Evolutionary conservation across 1,140 invertebrate genomes (phyloP).

Genomic region (Drosophila erecta): DNA sequence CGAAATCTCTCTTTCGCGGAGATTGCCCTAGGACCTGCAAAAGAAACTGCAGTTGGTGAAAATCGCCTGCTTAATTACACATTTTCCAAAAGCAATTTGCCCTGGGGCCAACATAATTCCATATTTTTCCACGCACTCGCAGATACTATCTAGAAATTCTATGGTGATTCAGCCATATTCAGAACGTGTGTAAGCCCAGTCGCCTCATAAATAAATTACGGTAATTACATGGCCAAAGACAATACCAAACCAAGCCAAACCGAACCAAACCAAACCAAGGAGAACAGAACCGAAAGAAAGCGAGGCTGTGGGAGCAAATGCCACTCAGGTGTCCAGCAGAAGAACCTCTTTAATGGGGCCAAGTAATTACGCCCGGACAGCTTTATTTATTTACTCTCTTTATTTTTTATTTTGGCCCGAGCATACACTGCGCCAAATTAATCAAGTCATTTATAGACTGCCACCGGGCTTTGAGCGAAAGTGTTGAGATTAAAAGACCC

Average conservation of each 20-base stretch:
- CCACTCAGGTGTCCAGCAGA: slow-evolving; percentile 58
- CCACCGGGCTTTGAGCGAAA: slow-evolving; percentile 43
- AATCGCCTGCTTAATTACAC: slow-evolving; percentile 45
- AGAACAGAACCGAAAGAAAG: slow-evolving; percentile 54
- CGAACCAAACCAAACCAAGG: slow-evolving; percentile 26
- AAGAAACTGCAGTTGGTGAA: slow-evolving; percentile 26
- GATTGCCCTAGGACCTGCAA: slow-evolving; percentile 12
- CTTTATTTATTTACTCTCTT: slow-evolving; percentile 41
- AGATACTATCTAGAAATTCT: slow-evolving; percentile 17
- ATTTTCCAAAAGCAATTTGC: slow-evolving; percentile 43
- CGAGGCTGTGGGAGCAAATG: slow-evolving; percentile 77
- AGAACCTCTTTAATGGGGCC: slow-evolving; percentile 68
- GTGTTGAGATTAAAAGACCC: slow-evolving; percentile 45
- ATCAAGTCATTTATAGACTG: slow-evolving; percentile 61
- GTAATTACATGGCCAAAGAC: slow-evolving; percentile 58
- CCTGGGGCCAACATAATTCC: slow-evolving; percentile 38
- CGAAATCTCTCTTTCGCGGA: slow-evolving; percentile 8
- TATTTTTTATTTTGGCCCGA: slow-evolving; percentile 16
- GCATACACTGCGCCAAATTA: slow-evolving; percentile 66
- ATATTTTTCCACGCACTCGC: slow-evolving; percentile 50
- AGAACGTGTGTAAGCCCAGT: slow-evolving; percentile 61
- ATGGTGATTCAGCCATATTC: slow-evolving; percentile 10
- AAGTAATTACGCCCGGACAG: slow-evolving; percentile 77
- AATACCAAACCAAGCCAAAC: slow-evolving; percentile 15
- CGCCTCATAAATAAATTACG: slow-evolving; percentile 69